Evolutionary conservation across 2,888 invertebrate genomes (phyloP).

Genomic region (Lordiphosa andalusiaca): DNA sequence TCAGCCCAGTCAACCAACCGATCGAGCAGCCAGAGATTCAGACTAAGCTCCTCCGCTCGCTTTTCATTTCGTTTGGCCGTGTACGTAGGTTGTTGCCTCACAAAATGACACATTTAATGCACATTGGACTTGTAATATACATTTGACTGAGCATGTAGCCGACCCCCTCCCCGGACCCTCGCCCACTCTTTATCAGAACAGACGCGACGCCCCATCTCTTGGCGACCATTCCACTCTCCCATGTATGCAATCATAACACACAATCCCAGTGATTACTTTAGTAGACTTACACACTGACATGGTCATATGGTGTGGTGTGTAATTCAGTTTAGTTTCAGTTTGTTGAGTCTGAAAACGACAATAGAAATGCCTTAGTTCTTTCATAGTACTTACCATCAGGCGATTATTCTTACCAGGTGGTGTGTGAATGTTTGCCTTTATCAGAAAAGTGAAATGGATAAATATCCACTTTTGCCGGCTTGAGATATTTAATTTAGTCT

Average conservation of each 20-base stretch:
- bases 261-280: conserved; percentile 9
- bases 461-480: too few species aligned
- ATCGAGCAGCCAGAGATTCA: conserved; percentile 56
- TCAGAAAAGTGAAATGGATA: neutral
- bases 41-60: conserved; percentile 41
- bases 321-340: conserved; percentile 71
- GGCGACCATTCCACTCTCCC: conserved; percentile 12
- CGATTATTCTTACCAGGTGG: conserved; percentile 1
- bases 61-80: conserved; percentile 57
- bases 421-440: neutral
- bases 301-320: conserved; percentile 42
- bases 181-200: conserved; percentile 9
- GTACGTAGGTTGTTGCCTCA: conserved; percentile 59
- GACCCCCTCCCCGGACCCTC: conserved; percentile 22
- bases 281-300: conserved; percentile 18
- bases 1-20: conserved; percentile 69
- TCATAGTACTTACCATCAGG: neutral
- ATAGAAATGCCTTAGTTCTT: conserved; percentile 50
- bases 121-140: conserved; percentile 74
- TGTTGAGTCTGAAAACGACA: conserved; percentile 78
- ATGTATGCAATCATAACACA: conserved; percentile 11
- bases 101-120: conserved; percentile 76
- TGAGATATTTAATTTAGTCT: too few species aligned
- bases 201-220: conserved; percentile 1
- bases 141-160: conserved; percentile 56